Conservation (phyloP, 1,140 invertebrate species). For the Alviniconcha marisindica region DNA sequence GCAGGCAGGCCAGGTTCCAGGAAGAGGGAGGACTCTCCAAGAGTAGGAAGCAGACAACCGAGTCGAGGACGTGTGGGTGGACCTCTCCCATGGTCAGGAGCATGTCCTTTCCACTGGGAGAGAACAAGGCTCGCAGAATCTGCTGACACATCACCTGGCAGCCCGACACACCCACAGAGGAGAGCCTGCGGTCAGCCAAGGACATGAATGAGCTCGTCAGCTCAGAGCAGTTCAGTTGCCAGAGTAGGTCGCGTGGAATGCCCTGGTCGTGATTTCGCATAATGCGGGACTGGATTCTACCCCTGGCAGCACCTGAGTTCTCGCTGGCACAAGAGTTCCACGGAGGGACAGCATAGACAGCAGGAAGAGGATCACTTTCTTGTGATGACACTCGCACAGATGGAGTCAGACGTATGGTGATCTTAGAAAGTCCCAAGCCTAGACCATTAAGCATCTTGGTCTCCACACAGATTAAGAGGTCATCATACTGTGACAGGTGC, state of each 20-base stretch:
- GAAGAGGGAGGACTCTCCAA: constrained; percentile 58
- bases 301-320: neutral
- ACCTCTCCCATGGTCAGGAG: constrained; percentile 61
- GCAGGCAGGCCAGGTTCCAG: constrained; percentile 59
- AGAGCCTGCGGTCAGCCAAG: constrained; percentile 48
- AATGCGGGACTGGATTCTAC: constrained; percentile 35
- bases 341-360: constrained; percentile 54
- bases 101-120: constrained; percentile 47
- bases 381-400: constrained; percentile 52
- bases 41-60: constrained; percentile 62
- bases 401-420: constrained; percentile 62
- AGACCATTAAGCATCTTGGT: constrained; percentile 54
- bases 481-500: constrained; percentile 48
- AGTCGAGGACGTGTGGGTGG: constrained; percentile 53
- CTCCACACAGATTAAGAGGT: constrained; percentile 57
- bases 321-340: constrained; percentile 33
- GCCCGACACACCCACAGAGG: constrained; percentile 43
- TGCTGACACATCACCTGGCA: constrained; percentile 60
- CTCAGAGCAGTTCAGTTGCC: constrained; percentile 55
- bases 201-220: constrained; percentile 52
- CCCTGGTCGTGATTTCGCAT: constrained; percentile 22
- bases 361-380: constrained; percentile 51
- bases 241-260: constrained; percentile 51
- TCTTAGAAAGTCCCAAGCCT: constrained; percentile 59
- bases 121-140: constrained; percentile 63